These are phyloP conservation scores for Spilogale gracilis DNA, from an alignment of 2,113 vertebrate genomes.

Conservation along the genomic window DNA sequence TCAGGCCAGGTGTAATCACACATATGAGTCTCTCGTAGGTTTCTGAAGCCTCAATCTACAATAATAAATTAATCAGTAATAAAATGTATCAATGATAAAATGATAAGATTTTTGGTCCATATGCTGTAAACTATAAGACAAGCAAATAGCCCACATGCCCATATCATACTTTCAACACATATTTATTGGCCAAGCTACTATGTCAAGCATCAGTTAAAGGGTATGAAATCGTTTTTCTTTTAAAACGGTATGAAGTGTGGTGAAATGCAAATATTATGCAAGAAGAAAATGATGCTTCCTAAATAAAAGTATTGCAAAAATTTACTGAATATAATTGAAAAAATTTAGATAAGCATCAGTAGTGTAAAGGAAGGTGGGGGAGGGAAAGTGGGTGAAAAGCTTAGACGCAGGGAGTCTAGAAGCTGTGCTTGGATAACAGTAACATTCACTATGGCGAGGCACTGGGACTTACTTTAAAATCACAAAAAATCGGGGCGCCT, in stretches of 20 bases:
- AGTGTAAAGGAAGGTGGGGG: not conserved
- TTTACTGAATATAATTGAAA: not conserved
- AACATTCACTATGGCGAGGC: not conserved
- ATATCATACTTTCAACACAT: not conserved
- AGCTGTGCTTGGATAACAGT: not conserved
- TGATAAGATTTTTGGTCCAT: not conserved
- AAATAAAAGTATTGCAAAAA: not conserved
- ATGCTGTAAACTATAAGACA: not conserved
- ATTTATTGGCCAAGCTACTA: not conserved
- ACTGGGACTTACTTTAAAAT: not conserved
- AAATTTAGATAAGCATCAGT: not conserved
- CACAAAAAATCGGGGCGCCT: not conserved
- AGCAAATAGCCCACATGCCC: not conserved
- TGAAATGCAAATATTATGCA: not conserved
- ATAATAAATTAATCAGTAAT: not conserved
- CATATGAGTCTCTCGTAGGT: not conserved
- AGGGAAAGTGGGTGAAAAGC: not conserved
- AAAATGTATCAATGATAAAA: not conserved
- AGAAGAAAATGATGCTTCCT: not conserved
- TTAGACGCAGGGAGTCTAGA: not conserved
- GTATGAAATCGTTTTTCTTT: not conserved
- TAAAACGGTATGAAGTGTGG: not conserved
- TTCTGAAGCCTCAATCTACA: not conserved
- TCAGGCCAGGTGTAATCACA: not conserved
- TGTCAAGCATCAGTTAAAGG: not conserved